phyloP scores from a whole-genome alignment of 2,113 vertebrate genomes.

The Mirza zaza region DNA sequence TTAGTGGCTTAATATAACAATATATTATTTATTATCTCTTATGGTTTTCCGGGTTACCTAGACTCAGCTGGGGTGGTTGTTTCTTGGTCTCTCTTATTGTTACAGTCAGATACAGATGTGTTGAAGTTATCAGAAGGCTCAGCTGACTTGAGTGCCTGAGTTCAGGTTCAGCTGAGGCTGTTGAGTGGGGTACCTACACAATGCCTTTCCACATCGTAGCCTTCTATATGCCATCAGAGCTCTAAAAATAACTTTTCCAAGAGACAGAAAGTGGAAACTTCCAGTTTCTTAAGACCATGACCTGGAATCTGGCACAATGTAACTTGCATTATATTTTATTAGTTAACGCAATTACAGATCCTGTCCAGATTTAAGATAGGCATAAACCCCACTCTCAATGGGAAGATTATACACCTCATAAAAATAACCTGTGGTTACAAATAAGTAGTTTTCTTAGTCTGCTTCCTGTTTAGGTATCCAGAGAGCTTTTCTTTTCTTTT shows the following conservation, averaged over 20 bases:
- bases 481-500: neutral
- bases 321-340: neutral
- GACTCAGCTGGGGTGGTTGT: neutral
- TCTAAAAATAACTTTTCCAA: neutral
- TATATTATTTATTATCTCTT: neutral
- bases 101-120: neutral
- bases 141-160: neutral
- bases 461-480: neutral
- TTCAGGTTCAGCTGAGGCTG: neutral
- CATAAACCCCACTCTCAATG: neutral
- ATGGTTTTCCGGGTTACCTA: neutral
- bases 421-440: neutral
- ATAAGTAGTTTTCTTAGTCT: neutral
- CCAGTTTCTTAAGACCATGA: neutral
- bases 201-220: neutral
- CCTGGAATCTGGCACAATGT: neutral
- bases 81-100: neutral
- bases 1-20: neutral
- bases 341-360: neutral
- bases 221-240: neutral
- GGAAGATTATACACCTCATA: neutral
- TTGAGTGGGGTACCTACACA: neutral
- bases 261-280: neutral
- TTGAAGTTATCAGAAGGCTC: neutral
- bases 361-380: neutral